These are phyloP conservation scores for Halocynthia roretzi DNA, from an alignment of 23 tunicate species.

Conservation along the genomic window DNA sequence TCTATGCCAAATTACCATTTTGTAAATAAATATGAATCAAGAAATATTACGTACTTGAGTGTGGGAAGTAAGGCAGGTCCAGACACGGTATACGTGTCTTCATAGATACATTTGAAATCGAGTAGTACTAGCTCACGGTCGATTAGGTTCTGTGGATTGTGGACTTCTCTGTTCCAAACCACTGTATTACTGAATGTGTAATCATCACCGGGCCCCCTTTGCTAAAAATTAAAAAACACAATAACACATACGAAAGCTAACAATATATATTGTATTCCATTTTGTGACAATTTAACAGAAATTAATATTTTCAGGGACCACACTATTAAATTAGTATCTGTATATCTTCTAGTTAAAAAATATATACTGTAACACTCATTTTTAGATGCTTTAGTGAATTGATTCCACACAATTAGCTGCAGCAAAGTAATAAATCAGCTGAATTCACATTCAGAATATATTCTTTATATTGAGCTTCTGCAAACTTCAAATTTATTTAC, in stretches of 20 bases:
- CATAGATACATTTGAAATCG: conserved; percentile 96
- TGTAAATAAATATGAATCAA: not conserved
- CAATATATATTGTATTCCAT: not conserved
- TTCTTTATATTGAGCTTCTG: too few species aligned
- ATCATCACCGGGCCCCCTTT: conserved; percentile 82
- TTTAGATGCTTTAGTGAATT: not conserved
- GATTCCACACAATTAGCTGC: not conserved
- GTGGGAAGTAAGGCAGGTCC: conserved; percentile 67
- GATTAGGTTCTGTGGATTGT: conserved; percentile 68
- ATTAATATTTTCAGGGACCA: not conserved
- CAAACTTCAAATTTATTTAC: not conserved
- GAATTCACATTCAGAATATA: too few species aligned
- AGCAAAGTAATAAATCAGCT: not conserved
- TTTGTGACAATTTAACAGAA: not conserved
- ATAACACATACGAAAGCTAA: not conserved
- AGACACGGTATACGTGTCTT: conserved; percentile 83
- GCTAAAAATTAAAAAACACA: conserved; percentile 26
- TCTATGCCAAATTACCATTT: too few species aligned
- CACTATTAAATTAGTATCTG: not conserved
- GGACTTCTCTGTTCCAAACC: conserved; percentile 85
- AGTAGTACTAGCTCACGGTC: conserved; percentile 87
- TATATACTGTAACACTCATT: not conserved
- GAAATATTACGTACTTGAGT: conserved; percentile 36
- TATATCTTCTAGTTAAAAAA: not conserved
- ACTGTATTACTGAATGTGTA: conserved; percentile 98